A percentile compares a stretch with the other conserved stretches of the same genome.
Conservation (phyloP, 1,140 invertebrate genomes). For the Listronotus bonariensis region DNA sequence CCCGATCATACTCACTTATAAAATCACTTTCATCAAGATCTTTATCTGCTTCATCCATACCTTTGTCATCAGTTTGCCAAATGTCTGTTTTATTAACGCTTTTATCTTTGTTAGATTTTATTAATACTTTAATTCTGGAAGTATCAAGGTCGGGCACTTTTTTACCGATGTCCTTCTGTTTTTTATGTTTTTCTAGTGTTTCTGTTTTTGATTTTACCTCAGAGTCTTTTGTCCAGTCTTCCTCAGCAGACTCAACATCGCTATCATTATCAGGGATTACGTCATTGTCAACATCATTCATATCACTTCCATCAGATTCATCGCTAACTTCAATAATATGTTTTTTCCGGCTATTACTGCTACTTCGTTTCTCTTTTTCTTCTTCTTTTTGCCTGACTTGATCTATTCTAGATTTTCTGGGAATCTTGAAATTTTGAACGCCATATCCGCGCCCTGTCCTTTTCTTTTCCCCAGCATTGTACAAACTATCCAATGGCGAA, state of each 20-base stretch:
- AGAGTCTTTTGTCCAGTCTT: conserved; percentile 4
- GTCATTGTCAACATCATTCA: conserved; percentile 5
- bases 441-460: conserved; percentile 60
- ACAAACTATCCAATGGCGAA: conserved; percentile 64
- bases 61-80: neutral
- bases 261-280: conserved; percentile 10
- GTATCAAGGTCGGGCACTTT: neutral
- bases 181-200: neutral
- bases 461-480: conserved; percentile 55
- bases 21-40: conserved; percentile 6
- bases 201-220: conserved; percentile 8
- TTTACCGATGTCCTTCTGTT: neutral
- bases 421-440: conserved; percentile 68
- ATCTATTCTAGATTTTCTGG: conserved; percentile 60
- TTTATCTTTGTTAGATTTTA: neutral
- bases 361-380: conserved; percentile 4
- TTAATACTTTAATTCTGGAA: conserved; percentile 19
- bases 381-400: conserved; percentile 3
- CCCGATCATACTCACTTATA: conserved; percentile 31
- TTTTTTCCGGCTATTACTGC: neutral
- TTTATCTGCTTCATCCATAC: neutral
- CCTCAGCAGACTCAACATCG: conserved; percentile 19
- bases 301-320: conserved; percentile 26
- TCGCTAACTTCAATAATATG: conserved; percentile 1
- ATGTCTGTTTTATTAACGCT: neutral